These are phyloP conservation scores for Aradophagus sp. DNA, from an alignment of 1,140 invertebrate species.

Conservation along the genomic window DNA sequence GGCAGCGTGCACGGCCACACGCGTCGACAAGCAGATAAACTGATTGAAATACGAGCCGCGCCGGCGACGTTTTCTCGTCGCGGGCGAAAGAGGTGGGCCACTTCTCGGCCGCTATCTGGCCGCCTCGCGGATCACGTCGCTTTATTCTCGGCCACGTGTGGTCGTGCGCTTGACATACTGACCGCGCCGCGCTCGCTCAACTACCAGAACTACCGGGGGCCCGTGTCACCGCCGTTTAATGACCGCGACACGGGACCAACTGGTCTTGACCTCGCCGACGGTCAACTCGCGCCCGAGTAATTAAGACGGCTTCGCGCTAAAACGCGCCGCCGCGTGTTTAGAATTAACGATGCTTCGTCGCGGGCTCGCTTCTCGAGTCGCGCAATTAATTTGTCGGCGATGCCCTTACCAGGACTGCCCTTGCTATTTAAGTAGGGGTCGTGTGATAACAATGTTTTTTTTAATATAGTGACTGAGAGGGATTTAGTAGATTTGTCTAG, in stretches of 20 bases:
- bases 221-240: conserved; percentile 54
- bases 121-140: conserved; percentile 8
- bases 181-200: conserved; percentile 39
- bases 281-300: conserved; percentile 34
- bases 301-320: conserved; percentile 44
- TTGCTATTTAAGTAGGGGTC: too few relatives aligned
- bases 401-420: conserved; percentile 16
- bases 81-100: conserved; percentile 39
- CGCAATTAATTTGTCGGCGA: conserved; percentile 35
- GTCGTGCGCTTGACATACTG: conserved; percentile 56
- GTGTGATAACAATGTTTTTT: too few relatives aligned
- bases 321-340: conserved; percentile 29
- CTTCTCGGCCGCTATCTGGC: conserved; percentile 38
- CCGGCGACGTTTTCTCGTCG: conserved; percentile 57
- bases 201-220: conserved; percentile 48
- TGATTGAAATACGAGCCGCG: conserved; percentile 74
- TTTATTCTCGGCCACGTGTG: conserved; percentile 51
- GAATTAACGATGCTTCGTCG: conserved; percentile 40
- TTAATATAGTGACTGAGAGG: too few relatives aligned
- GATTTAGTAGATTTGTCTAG: too few relatives aligned
- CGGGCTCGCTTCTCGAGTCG: conserved; percentile 8
- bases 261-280: conserved; percentile 32
- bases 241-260: conserved; percentile 40
- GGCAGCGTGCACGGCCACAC: conserved; percentile 67
- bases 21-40: conserved; percentile 75